Conservation (phyloP, 30 jellyfish, hydroid and myxozoan species). For the Catostylus mosaicus region DNA sequence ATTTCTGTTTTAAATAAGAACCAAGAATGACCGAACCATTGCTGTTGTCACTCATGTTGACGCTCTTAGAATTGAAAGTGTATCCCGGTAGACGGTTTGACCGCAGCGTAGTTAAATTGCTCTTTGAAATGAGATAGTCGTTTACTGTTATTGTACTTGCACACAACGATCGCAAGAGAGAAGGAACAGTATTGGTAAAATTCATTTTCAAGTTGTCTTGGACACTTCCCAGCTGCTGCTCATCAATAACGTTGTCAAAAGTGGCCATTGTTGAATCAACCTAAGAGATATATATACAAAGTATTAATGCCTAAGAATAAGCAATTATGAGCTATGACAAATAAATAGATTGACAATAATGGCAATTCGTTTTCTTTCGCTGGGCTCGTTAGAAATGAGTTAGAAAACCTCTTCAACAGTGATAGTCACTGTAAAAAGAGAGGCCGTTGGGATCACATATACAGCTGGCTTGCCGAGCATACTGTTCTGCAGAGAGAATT, state of each 20-base stretch:
- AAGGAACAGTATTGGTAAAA: slow-evolving; percentile 58
- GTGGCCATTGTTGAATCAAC: slow-evolving; percentile 58
- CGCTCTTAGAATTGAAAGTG: slow-evolving; percentile 23
- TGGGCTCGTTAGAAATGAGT: too few species aligned
- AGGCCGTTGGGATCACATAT: too few species aligned
- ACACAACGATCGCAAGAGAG: slow-evolving; percentile 56
- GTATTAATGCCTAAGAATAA: too few species aligned
- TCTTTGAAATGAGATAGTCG: slow-evolving; percentile 34
- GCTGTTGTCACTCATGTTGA: slow-evolving; percentile 23
- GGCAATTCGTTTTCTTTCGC: too few species aligned
- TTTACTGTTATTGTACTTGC: slow-evolving; percentile 28
- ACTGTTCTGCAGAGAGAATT: too few species aligned
- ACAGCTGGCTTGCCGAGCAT: too few species aligned
- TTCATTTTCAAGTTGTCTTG: slow-evolving; percentile 38
- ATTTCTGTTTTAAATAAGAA: slow-evolving; percentile 8
- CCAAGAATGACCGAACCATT: slow-evolving; percentile 43
- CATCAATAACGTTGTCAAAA: slow-evolving; percentile 60
- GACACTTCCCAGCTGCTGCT: slow-evolving; percentile 16
- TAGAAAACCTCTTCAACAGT: too few species aligned
- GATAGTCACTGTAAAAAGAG: too few species aligned
- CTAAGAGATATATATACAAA: background rate
- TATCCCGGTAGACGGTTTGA: slow-evolving; percentile 44
- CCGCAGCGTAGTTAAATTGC: slow-evolving; percentile 55
- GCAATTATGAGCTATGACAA: too few species aligned
- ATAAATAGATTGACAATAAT: too few species aligned